Evolutionary conservation across 2,888 invertebrate genomes (phyloP), one percentile per base, ranked within the genome.

Genomic region (Ormia ochracea): DNA sequence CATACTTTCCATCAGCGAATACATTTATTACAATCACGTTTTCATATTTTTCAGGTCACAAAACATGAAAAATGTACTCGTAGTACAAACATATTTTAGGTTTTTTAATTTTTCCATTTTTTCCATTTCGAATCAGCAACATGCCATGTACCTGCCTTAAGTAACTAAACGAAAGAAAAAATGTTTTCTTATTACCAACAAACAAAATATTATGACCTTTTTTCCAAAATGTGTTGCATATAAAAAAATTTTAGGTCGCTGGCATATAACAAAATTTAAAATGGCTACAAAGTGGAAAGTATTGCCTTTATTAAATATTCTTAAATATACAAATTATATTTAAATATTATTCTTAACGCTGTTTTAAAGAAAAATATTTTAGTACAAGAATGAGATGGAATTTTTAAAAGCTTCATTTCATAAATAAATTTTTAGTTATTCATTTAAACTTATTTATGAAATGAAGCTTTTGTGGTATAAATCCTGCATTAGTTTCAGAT

Each of bases 11-110:
- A n/a, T 58, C n/a, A 10, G 28, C 26, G 50, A 38, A 21, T 36
- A 38, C 50, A 58, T 68, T 68, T 61, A 56, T 54, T 76, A 76
- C 61, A 69, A 69, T 63, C 69, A 76, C 69, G 69, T 76, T 69
- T 69, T 63, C 54, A 69, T 69, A 69, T 76, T 76, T 76, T 76
- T 61, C 76, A 76, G 76, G 76, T 76, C 69, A 76, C 56, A 76
- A 76, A 63, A 76, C 38, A 28, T 58, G 72, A 21, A 52, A 61
- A 50, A 52, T 59, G 19, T 48, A 36, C 33, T 12, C 26, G 17
- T 14, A 52, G 14, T 41, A 38, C 28, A 58, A 58, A 52, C 33
- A 52, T n/a, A n/a, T 54, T 63, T 61, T 31, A 21, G 38, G 14
- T 48, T 59, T 41, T 70, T 3, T 4, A 6, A 4, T 28, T 28